Evolutionary conservation across 2,888 invertebrate species (phyloP).

Genomic region (Xestia rhomboidea): DNA sequence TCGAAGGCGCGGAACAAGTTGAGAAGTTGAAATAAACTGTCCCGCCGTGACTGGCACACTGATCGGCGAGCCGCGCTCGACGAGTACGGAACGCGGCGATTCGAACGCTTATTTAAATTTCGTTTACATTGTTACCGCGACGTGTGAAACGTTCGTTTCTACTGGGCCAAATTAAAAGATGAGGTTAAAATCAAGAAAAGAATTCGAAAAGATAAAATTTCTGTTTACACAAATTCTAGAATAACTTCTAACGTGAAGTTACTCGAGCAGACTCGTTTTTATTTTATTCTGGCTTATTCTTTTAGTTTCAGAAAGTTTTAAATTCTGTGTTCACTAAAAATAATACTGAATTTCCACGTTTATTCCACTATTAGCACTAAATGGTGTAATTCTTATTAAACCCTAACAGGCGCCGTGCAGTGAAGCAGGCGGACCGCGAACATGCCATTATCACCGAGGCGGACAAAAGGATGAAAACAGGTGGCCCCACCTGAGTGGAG

Average conservation of each 20-base stretch:
- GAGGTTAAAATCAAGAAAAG: not conserved
- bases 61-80: constrained; percentile 68
- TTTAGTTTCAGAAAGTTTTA: not conserved
- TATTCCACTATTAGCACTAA: constrained; percentile 43
- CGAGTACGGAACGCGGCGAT: constrained; percentile 65
- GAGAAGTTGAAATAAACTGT: constrained; percentile 89
- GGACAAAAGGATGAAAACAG: constrained; percentile 62
- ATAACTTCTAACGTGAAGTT: not conserved
- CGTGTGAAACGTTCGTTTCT: constrained; percentile 53
- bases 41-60: constrained; percentile 87
- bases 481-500: constrained; percentile 62
- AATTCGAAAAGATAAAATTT: not conserved
- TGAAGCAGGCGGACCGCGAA: constrained; percentile 46
- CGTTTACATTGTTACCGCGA: constrained; percentile 66
- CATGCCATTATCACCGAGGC: constrained; percentile 58
- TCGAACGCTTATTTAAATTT: constrained; percentile 71
- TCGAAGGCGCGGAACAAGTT: constrained; percentile 86
- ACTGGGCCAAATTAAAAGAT: constrained; percentile 50
- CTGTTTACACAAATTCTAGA: not conserved
- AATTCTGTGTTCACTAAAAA: not conserved
- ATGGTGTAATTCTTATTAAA: constrained; percentile 56
- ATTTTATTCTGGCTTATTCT: not conserved
- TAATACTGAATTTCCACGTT: not conserved
- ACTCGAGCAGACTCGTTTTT: not conserved
- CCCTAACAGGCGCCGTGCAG: constrained; percentile 41